These are phyloP conservation scores for Mirza zaza DNA, from an alignment of 2,113 vertebrate genomes.

Conservation along the genomic window DNA sequence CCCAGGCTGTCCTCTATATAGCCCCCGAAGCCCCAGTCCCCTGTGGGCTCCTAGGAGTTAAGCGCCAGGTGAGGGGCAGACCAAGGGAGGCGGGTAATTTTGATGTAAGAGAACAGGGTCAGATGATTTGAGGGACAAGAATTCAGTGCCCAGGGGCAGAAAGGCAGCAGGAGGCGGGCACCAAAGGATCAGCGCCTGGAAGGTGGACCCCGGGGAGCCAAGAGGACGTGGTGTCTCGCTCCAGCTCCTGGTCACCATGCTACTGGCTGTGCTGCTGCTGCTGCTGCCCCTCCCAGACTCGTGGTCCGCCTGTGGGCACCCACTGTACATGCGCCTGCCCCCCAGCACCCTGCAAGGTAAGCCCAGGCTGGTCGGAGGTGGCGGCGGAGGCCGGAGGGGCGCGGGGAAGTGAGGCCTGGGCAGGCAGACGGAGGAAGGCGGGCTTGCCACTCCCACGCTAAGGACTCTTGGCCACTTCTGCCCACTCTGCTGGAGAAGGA, in stretches of 20 bases:
- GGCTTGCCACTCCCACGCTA: not conserved
- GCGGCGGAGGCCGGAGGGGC: not conserved
- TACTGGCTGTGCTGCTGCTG: constrained; percentile 31
- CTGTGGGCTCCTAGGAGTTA: not conserved
- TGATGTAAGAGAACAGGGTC: not conserved
- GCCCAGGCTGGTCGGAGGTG: not conserved
- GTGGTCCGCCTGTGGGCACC: constrained; percentile 8
- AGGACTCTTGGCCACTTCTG: not conserved
- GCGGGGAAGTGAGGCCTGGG: fast-evolving
- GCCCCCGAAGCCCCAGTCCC: not conserved
- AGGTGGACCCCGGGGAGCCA: not conserved
- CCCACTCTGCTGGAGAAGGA: not conserved
- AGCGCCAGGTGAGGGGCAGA: constrained; percentile 56
- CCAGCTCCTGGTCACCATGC: constrained; percentile 27
- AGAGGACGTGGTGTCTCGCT: not conserved
- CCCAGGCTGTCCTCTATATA: constrained; percentile 52
- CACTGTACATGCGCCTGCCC: constrained; percentile 58
- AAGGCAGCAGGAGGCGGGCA: not conserved
- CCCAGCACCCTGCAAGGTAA: constrained; percentile 74
- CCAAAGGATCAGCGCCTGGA: not conserved
- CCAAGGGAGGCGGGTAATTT: not conserved
- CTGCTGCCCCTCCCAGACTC: not conserved
- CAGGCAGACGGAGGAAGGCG: too few species aligned
- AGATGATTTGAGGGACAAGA: not conserved
- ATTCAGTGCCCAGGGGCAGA: not conserved